These are phyloP conservation scores for Meriones psammophilus DNA, from an alignment of 2,797 vertebrate genomes.

Conservation along the genomic window DNA sequence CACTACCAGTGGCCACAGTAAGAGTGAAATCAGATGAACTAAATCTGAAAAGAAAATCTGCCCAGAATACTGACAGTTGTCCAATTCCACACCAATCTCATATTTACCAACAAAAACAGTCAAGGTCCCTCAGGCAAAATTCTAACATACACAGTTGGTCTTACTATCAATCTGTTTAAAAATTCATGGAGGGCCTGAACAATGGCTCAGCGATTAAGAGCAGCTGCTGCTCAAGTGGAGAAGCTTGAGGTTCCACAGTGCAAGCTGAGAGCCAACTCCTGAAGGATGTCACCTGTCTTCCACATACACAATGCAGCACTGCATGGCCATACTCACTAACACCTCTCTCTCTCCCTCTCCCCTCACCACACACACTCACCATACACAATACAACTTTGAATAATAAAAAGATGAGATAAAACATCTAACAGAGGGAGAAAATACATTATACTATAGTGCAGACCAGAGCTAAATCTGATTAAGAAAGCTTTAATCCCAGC, in stretches of 20 bases:
- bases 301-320: too few relatives aligned
- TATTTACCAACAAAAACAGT: neutral
- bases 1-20: neutral
- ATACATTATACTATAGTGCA: neutral
- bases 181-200: neutral
- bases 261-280: neutral
- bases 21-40: neutral
- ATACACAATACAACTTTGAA: neutral
- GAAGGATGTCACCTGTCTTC: neutral
- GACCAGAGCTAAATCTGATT: neutral
- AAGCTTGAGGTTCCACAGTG: neutral
- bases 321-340: neutral
- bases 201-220: neutral
- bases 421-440: neutral
- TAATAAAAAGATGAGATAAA: constrained; percentile 6
- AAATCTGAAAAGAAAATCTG: constrained; percentile 32
- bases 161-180: neutral
- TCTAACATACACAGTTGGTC: neutral
- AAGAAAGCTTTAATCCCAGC: neutral
- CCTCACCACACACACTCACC: neutral
- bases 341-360: neutral
- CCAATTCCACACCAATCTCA: neutral
- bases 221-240: neutral
- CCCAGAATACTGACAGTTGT: neutral
- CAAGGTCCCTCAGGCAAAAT: neutral